phyloP scores from a whole-genome alignment of 2,888 invertebrate genomes.

The Odontothrips loti region DNA sequence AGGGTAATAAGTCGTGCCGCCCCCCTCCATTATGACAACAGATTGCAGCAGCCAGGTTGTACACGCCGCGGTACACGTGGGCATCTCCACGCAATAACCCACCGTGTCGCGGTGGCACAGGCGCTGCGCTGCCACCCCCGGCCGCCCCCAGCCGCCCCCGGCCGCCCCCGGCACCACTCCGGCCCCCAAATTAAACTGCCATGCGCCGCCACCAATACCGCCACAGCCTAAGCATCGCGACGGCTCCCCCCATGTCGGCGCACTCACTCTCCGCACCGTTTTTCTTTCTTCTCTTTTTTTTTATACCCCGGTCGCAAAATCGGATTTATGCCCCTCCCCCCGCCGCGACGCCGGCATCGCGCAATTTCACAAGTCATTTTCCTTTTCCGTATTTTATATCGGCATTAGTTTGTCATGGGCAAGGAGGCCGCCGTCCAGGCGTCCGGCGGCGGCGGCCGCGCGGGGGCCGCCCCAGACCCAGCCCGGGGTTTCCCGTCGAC shows the following conservation, averaged over 20 bases:
- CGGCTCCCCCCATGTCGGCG: neutral
- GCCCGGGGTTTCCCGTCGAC: too few relatives aligned
- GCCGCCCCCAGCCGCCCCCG: neutral
- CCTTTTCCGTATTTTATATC: too few relatives aligned
- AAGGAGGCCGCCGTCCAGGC: too few relatives aligned
- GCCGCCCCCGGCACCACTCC: neutral
- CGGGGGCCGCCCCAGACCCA: too few relatives aligned
- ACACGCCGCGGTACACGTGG: neutral
- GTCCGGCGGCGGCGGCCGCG: too few relatives aligned
- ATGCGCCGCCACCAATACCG: neutral
- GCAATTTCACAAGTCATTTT: too few relatives aligned
- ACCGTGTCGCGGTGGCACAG: neutral
- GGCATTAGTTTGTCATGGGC: too few relatives aligned
- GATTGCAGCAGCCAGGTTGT: conserved; percentile 12
- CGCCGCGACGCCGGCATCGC: too few relatives aligned
- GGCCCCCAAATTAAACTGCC: neutral
- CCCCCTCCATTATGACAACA: conserved; percentile 15
- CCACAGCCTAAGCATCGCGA: too few relatives aligned
- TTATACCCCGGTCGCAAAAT: neutral
- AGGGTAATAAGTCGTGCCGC: conserved; percentile 1
- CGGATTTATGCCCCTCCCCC: too few relatives aligned
- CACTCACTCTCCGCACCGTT: neutral
- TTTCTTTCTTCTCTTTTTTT: neutral
- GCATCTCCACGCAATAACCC: too few relatives aligned
- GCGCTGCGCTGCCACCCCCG: neutral